phyloP scores from a whole-genome alignment of 2,888 invertebrate species.

The Oegoconia quadripuncta region DNA sequence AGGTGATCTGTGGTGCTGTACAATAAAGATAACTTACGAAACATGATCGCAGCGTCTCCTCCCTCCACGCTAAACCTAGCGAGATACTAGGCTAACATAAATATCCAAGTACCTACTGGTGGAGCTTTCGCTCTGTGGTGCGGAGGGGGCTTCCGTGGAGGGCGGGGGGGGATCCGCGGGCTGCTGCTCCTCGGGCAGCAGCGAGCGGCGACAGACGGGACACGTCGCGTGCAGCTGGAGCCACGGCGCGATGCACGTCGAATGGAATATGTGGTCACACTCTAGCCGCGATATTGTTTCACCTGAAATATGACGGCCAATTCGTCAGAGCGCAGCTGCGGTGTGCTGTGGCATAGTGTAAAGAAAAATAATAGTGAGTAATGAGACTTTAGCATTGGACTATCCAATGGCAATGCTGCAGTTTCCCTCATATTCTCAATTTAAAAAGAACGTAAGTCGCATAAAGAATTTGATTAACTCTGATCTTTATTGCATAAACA shows the following conservation, averaged over 20 bases:
- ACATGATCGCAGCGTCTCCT: not conserved
- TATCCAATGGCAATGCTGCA: too few species aligned
- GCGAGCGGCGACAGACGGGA: slow-evolving; percentile 91
- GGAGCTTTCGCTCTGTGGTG: slow-evolving; percentile 2
- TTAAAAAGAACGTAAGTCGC: too few species aligned
- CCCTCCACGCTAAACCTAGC: not conserved
- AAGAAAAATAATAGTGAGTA: too few species aligned
- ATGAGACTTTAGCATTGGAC: too few species aligned
- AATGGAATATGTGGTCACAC: slow-evolving; percentile 95
- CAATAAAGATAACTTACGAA: too few species aligned
- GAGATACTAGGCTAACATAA: not conserved
- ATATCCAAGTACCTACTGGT: slow-evolving; percentile 7
- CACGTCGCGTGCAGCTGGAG: slow-evolving; percentile 97
- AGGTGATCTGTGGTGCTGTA: too few species aligned
- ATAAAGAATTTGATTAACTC: too few species aligned
- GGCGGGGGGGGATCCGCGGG: slow-evolving; percentile 12
- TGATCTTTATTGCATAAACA: too few species aligned
- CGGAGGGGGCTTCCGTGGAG: slow-evolving; percentile 14
- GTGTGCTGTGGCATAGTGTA: too few species aligned
- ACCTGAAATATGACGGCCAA: slow-evolving; percentile 48
- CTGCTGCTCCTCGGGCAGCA: slow-evolving; percentile 37
- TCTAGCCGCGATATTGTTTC: slow-evolving; percentile 89
- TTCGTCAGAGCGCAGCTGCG: too few species aligned
- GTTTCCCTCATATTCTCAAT: too few species aligned
- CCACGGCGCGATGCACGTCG: slow-evolving; percentile 96